These are phyloP conservation scores for Halocynthia roretzi DNA, from an alignment of 23 tunicate genomes.

Conservation along the genomic window DNA sequence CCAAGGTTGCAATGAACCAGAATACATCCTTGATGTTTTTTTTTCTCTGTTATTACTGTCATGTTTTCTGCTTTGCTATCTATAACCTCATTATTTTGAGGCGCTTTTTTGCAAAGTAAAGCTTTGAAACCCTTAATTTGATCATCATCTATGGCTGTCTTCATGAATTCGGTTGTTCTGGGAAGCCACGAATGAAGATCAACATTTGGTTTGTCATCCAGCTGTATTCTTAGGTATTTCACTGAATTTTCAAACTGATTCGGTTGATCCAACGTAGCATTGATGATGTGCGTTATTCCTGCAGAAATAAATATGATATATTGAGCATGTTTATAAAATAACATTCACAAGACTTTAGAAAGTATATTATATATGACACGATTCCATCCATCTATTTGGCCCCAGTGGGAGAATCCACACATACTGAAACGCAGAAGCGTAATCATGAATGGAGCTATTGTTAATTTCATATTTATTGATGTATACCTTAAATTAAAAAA, in stretches of 20 bases:
- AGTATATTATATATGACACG: too few species aligned
- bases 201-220: conserved; percentile 43
- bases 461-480: too few species aligned
- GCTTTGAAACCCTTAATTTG: not conserved
- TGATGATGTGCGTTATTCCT: conserved; percentile 83
- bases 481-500: too few species aligned
- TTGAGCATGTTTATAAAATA: not conserved
- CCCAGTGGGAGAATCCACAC: too few species aligned
- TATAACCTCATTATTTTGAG: not conserved
- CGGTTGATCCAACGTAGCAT: conserved; percentile 62
- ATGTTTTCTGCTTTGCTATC: not conserved
- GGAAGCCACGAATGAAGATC: conserved; percentile 58
- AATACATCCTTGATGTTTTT: conserved; percentile 16
- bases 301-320: not conserved
- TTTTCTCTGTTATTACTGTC: conserved; percentile 8
- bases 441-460: too few species aligned
- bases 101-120: not conserved
- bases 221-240: conserved; percentile 48
- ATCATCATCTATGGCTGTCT: conserved; percentile 27
- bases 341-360: not conserved
- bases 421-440: too few species aligned
- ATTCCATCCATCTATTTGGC: too few species aligned
- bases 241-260: conserved; percentile 40
- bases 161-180: conserved; percentile 43
- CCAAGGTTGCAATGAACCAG: conserved; percentile 85